Conservation (phyloP, 2,113 vertebrate genomes). For the Odontophorus gujanensis region DNA sequence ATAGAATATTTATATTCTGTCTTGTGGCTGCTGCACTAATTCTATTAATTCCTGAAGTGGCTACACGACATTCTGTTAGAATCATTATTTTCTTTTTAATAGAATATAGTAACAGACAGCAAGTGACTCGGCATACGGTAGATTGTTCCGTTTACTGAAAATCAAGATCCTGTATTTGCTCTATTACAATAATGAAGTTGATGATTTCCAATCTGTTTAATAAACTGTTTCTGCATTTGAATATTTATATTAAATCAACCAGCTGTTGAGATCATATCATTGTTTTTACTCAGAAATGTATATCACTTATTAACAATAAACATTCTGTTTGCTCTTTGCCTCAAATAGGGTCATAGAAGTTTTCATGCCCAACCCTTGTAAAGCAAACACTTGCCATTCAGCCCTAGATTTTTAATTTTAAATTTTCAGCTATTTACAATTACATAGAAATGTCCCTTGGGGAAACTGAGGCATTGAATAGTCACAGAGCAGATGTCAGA, state of each 20-base stretch:
- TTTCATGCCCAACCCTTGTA: not conserved
- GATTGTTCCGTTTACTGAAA: slow-evolving; percentile 76
- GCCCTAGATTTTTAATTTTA: not conserved
- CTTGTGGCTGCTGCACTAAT: slow-evolving; percentile 65
- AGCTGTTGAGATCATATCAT: slow-evolving; percentile 75
- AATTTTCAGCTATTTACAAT: not conserved
- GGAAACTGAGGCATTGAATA: slow-evolving; percentile 17
- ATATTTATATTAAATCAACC: slow-evolving; percentile 83
- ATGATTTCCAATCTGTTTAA: slow-evolving; percentile 83
- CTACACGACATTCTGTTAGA: slow-evolving; percentile 31
- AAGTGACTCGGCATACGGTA: slow-evolving; percentile 67
- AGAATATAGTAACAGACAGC: slow-evolving; percentile 71
- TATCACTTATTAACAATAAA: slow-evolving; percentile 77
- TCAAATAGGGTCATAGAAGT: not conserved
- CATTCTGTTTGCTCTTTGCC: not conserved
- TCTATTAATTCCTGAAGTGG: slow-evolving; percentile 68
- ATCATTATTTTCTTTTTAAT: slow-evolving; percentile 68
- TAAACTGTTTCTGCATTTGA: slow-evolving; percentile 78
- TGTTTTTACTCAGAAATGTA: slow-evolving; percentile 62
- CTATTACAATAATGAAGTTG: slow-evolving; percentile 80
- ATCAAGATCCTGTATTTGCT: slow-evolving; percentile 76
- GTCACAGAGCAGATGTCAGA: slow-evolving; percentile 13
- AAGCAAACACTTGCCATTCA: not conserved
- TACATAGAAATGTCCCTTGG: not conserved
- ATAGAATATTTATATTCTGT: slow-evolving; percentile 61